Conservation (phyloP, 1,140 invertebrate genomes). For the Cardiocondyla obscurior region DNA sequence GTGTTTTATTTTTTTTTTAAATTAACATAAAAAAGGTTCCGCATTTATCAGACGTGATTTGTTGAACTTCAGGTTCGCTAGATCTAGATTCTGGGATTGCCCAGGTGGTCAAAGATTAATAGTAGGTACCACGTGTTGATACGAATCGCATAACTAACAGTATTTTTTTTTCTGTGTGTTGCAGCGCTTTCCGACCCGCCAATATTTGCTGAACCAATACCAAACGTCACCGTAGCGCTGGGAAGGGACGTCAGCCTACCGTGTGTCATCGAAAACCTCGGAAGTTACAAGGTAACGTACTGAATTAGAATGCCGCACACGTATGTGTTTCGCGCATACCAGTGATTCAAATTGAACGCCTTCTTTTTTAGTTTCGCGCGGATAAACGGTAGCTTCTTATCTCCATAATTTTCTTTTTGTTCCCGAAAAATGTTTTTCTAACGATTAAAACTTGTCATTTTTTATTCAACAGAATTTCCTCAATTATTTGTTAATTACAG, state of each 20-base stretch:
- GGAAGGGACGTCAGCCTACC: conserved; percentile 94
- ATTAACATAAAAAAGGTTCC: not conserved
- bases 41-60: not conserved
- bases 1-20: too few relatives aligned
- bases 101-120: not conserved
- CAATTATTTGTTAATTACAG: conserved; percentile 54
- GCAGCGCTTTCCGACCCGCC: conserved; percentile 93
- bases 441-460: conserved; percentile 1
- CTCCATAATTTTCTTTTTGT: conserved; percentile 33
- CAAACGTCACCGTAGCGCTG: conserved; percentile 94
- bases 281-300: conserved; percentile 91
- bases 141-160: not conserved
- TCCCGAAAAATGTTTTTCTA: conserved; percentile 22
- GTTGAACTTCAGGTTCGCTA: not conserved
- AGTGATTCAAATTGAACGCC: not conserved
- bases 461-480: conserved; percentile 39
- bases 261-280: conserved; percentile 94
- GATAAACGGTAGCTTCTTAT: conserved; percentile 26
- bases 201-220: conserved; percentile 93
- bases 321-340: not conserved
- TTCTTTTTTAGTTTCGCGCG: not conserved
- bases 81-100: not conserved
- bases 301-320: conserved; percentile 45
- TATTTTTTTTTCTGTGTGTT: conserved; percentile 78
- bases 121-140: not conserved